A percentile compares a stretch with the other conserved stretches of the same genome.
Evolutionary conservation across 2,797 vertebrate genomes (phyloP).

Genomic region (Bothrops alternatus): DNA sequence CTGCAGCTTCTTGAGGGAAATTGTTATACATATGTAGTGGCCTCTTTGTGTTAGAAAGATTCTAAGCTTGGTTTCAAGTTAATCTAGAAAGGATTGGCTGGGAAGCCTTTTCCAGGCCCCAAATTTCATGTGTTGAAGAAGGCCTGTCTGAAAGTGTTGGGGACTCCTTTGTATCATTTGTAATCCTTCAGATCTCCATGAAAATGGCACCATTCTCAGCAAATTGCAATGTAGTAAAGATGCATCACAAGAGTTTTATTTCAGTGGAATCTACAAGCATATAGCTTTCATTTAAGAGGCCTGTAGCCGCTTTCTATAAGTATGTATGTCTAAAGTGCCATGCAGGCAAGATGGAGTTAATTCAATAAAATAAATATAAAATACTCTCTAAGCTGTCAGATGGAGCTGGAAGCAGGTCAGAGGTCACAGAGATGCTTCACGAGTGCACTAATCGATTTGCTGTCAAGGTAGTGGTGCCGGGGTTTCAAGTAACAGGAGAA

Average conservation of each 20-base stretch:
- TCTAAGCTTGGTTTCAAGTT: slow-evolving; percentile 22
- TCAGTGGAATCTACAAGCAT: slow-evolving; percentile 34
- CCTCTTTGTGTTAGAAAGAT: slow-evolving; percentile 48
- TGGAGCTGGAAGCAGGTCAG: slow-evolving; percentile 77
- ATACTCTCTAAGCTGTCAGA: slow-evolving; percentile 80
- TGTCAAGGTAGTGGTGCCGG: slow-evolving; percentile 80
- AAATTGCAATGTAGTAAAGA: slow-evolving; percentile 58
- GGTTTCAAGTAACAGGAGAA: slow-evolving; percentile 82
- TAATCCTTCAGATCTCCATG: slow-evolving; percentile 57
- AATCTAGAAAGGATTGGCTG: background rate
- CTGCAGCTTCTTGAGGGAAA: slow-evolving; percentile 67
- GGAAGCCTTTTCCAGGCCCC: background rate
- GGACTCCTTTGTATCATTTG: slow-evolving; percentile 40
- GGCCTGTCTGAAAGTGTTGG: slow-evolving; percentile 47
- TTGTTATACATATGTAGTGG: slow-evolving; percentile 52
- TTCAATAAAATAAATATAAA: slow-evolving; percentile 86
- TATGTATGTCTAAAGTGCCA: slow-evolving; percentile 52
- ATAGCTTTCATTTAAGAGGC: slow-evolving; percentile 44
- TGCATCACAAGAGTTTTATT: slow-evolving; percentile 59
- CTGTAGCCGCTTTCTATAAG: slow-evolving; percentile 7
- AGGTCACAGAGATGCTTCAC: slow-evolving; percentile 79
- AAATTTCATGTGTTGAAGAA: slow-evolving; percentile 48
- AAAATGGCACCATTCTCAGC: slow-evolving; percentile 48
- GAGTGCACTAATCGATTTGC: slow-evolving; percentile 83
- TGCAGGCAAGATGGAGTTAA: slow-evolving; percentile 78